Percentiles rank a stretch among this genome's conserved stretches.
These are phyloP conservation scores for Dicroscelio sp. DNA, from an alignment of 2,888 invertebrate species.

Conservation along the genomic window DNA sequence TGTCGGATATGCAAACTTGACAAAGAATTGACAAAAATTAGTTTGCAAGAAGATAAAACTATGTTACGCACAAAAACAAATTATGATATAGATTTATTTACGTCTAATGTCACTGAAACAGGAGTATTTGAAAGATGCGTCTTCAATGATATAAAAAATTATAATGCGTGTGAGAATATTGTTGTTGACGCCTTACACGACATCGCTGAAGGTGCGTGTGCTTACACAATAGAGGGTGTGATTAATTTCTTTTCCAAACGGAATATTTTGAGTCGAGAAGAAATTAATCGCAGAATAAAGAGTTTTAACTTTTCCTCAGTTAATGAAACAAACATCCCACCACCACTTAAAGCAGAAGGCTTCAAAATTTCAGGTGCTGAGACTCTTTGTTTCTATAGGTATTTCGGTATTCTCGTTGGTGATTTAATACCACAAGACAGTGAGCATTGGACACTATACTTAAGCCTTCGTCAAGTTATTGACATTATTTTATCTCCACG, in stretches of 20 bases:
- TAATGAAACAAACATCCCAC: conserved; percentile 20
- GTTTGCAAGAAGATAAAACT: neutral
- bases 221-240: conserved; percentile 39
- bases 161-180: too few relatives aligned
- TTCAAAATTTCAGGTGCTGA: conserved; percentile 44
- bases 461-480: conserved; percentile 31
- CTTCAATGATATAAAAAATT: too few relatives aligned
- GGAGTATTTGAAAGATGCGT: too few relatives aligned
- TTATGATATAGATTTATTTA: too few relatives aligned
- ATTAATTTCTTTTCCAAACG: neutral
- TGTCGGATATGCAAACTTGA: neutral
- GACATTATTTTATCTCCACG: conserved; percentile 26
- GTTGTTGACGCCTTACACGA: too few relatives aligned
- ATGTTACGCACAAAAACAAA: too few relatives aligned
- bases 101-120: too few relatives aligned
- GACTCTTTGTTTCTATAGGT: conserved; percentile 39
- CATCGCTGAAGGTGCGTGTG: too few relatives aligned
- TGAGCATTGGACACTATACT: conserved; percentile 40
- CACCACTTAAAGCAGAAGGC: neutral
- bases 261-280: neutral
- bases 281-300: conserved; percentile 26
- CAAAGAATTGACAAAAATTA: neutral
- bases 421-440: conserved; percentile 28
- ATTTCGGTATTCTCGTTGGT: conserved; percentile 35
- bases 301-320: conserved; percentile 22